These are phyloP conservation scores for Gobiocypris rarus DNA, from an alignment of 2,113 vertebrate genomes.

Conservation along the genomic window DNA sequence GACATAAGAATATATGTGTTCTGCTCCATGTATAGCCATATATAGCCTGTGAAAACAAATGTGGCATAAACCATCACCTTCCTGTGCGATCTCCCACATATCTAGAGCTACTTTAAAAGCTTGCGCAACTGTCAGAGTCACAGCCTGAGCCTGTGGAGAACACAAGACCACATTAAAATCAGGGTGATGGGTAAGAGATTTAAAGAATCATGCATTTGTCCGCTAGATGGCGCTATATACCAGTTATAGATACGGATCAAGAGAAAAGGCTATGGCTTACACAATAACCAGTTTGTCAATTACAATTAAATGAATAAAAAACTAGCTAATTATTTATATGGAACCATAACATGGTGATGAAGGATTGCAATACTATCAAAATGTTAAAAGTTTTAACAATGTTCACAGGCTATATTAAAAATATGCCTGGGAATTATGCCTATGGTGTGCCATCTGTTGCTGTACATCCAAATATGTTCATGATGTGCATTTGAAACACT, in stretches of 20 bases:
- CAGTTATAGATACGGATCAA: background rate
- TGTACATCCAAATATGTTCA: background rate
- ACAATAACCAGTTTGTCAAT: background rate
- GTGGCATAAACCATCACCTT: conserved; percentile 74
- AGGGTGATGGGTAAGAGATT: background rate
- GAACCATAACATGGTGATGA: background rate
- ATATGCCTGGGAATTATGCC: no score
- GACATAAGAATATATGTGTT: background rate
- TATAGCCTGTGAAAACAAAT: background rate
- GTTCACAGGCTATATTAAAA: no score
- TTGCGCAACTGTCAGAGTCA: conserved; percentile 90
- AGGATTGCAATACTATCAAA: background rate
- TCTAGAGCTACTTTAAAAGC: conserved; percentile 90
- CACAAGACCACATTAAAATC: background rate
- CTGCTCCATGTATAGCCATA: background rate
- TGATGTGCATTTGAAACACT: conserved; percentile 56
- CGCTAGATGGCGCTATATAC: conserved; percentile 41
- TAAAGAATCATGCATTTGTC: background rate
- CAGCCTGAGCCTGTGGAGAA: conserved; percentile 82
- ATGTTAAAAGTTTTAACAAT: background rate
- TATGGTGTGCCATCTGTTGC: background rate
- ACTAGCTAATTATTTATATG: background rate
- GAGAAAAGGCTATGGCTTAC: background rate
- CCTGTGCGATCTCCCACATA: conserved; percentile 86
- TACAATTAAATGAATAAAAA: background rate